Evolutionary conservation across 1,140 invertebrate genomes (phyloP).

Genomic region (Globodera ellingtonae): DNA sequence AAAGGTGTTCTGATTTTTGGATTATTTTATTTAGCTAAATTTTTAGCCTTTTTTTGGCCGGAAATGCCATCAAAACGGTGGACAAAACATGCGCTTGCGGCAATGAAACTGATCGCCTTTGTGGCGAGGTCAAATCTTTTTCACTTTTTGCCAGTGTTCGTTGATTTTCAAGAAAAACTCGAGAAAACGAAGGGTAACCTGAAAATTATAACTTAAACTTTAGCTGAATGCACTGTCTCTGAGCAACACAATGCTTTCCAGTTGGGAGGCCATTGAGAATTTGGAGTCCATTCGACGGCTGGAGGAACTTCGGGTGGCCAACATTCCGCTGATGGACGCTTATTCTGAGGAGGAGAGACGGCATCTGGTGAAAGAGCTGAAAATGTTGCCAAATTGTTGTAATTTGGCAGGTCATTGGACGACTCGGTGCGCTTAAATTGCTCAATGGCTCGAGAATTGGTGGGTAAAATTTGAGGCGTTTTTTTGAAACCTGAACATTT

Average conservation of each 20-base stretch:
- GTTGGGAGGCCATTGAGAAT: conserved; percentile 37
- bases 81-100: not conserved
- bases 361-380: not conserved
- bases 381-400: not conserved
- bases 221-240: conserved; percentile 15
- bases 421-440: conserved; percentile 35
- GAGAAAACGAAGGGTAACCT: no score
- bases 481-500: not conserved
- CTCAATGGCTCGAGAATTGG: conserved; percentile 36
- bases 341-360: conserved; percentile 22
- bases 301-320: conserved; percentile 28
- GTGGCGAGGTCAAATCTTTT: not conserved
- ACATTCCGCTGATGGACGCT: conserved; percentile 28
- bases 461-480: not conserved
- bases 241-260: conserved; percentile 21
- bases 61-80: conserved; percentile 12
- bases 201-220: not conserved
- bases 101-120: conserved; percentile 10
- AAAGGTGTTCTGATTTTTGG: conserved; percentile 13
- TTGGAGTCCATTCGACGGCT: conserved; percentile 19
- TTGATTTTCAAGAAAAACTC: conserved; percentile 7
- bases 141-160: not conserved
- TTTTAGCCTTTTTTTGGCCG: conserved; percentile 18
- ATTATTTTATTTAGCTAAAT: not conserved
- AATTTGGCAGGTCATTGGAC: conserved; percentile 31